Base-by-base conservation (phyloP, 1,140 invertebrate species). In the Drosophila micromelanica region DNA sequence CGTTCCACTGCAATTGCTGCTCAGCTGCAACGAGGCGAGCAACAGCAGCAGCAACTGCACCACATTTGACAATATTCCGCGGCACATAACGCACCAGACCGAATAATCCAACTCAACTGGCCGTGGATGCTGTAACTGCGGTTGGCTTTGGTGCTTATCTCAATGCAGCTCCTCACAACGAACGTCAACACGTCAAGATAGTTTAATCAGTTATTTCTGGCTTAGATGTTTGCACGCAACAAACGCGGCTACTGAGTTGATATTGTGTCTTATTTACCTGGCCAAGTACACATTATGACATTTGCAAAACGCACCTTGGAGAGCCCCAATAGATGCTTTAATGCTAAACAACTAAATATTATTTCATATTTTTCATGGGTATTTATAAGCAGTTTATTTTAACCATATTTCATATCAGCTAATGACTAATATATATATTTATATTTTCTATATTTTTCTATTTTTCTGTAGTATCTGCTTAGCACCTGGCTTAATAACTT, bases 131-230 rank as follows among this genome's bases (percentile, higher is more conserved):
- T 72, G 67, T 80, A 51, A 54, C 42, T 46, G 35, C 5, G 43
- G 42, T 2, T 35, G 61, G 30, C 52, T n/a, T 32, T 30, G 17
- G 0, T n/a, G n/a, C 75, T 87, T 78, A 86, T 86, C 78, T 68
- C 59, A 78, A 78, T 86, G 82, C 82, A 87, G 81, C 65, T 65
- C 78, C 64, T 61, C 57, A 23, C 35, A 56, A 35, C 32, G 43
- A 35, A 64, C 75, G 82, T 73, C 82, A 89, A 57, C 46, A 48
- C 64, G 72, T 86, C 82, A 65, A 86, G 82, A 86, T 86, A 86
- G 75, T 72, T 72, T 78, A 87, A 86, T 87, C 74, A 69, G 67
- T 27, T 27, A 27, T 27, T 27, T 27, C 27, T 27, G 17, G 37
- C 17, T 17, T 15, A 15, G 12, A 23, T 40, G 23, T 20, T 35